Evolutionary conservation across 2,113 vertebrate species (phyloP).

Genomic region (Tragelaphus imberbis): DNA sequence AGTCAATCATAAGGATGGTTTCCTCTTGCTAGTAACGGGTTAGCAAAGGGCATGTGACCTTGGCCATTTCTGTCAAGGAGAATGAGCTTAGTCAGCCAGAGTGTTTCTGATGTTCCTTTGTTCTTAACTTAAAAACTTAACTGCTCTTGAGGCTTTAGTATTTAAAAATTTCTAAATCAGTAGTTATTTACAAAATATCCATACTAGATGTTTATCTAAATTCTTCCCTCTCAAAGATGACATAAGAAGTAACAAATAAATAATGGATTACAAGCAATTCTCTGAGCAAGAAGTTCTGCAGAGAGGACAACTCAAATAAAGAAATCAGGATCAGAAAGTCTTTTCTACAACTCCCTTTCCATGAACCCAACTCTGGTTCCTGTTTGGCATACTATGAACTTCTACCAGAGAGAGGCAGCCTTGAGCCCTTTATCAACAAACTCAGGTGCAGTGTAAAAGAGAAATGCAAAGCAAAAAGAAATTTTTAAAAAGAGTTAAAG

Average conservation of each 20-base stretch:
- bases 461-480: slow-evolving; percentile 14
- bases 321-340: neutral
- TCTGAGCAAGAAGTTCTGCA: neutral
- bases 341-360: neutral
- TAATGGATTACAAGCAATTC: neutral
- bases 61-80: neutral
- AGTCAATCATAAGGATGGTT: neutral
- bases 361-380: neutral
- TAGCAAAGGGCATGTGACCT: neutral
- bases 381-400: neutral
- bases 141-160: neutral
- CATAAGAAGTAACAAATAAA: neutral
- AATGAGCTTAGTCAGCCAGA: neutral
- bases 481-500: neutral
- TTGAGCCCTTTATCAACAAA: neutral
- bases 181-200: neutral
- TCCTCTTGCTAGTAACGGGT: neutral
- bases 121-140: neutral
- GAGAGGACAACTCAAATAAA: neutral
- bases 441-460: neutral
- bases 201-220: neutral
- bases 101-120: neutral
- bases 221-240: neutral
- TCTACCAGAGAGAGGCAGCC: neutral
- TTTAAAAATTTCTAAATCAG: neutral